Base-by-base conservation (phyloP, 1,140 invertebrate genomes). In the Rhynchophorus ferrugineus region DNA sequence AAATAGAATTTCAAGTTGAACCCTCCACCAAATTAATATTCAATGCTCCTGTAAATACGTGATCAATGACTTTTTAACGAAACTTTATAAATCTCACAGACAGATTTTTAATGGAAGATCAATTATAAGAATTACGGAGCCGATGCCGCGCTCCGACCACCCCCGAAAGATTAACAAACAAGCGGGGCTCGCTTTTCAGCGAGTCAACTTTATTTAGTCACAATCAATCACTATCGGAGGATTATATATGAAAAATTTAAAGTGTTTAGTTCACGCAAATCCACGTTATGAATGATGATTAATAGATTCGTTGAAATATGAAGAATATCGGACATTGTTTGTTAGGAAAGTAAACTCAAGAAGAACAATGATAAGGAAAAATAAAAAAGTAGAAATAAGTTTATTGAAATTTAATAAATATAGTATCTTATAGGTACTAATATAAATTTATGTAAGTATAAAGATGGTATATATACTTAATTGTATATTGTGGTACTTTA, bases 71-170 rank as follows among this genome's bases (percentile, higher is more conserved):
- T 21, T 29, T 21, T n/a, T 24, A 46, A 54, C 35, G 37, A 35
- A 54, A 54, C 29, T 54, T 54, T 41, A 54, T 54, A 54, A 54
- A 54, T 42, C 44, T 41, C 18, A 20, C 21, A 41, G 13, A 36
- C 7, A 33, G 18, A 39, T 29, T 41, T 34, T 35, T 36, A 48
- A 48, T 48, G 36, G 43, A 24, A 46, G 44, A 54, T 54, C 51
- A 54, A 54, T 54, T 54, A 54, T 42, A 20, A 39, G 33, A 54
- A 46, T 47, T 35, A 18, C 36, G 35, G 36, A 36, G 36, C 20
- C 38, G 46, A 38, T 34, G 43, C 38, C 41, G 7, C 37, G 34
- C 37, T 44, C 42, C 42, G 42, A 52, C 42, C 36, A 39, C 46
- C 35, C 46, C n/a, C 37, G 5, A 48, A 34, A 48, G 46, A 48